Evolutionary conservation across 2,888 invertebrate genomes (phyloP).

Genomic region (Hypercompe scribonia): DNA sequence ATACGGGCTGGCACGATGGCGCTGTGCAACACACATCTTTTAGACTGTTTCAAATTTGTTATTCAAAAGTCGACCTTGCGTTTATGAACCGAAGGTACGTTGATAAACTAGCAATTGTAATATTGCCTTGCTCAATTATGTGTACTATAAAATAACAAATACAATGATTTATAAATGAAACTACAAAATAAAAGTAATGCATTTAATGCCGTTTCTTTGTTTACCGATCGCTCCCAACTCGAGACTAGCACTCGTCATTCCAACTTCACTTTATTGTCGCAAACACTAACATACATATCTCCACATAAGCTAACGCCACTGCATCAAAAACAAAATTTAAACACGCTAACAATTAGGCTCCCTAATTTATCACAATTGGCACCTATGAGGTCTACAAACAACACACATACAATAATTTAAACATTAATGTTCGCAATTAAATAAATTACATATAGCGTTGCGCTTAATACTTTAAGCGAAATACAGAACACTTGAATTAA

Average conservation of each 20-base stretch:
- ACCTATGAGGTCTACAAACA: slow-evolving; percentile 80
- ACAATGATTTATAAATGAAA: not conserved
- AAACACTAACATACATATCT: slow-evolving; percentile 38
- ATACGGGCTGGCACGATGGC: not conserved
- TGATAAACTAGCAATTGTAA: not conserved
- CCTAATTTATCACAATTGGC: slow-evolving; percentile 86
- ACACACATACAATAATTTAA: slow-evolving; percentile 73
- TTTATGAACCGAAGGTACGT: not conserved
- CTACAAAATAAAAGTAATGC: slow-evolving; percentile 72
- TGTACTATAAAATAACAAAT: not conserved
- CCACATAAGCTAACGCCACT: slow-evolving; percentile 62
- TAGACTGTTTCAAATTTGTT: not conserved
- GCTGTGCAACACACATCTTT: not conserved
- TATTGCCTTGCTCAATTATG: not conserved
- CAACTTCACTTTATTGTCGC: slow-evolving; percentile 62
- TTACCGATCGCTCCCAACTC: slow-evolving; percentile 64
- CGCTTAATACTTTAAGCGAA: slow-evolving; percentile 57
- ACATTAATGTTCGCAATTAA: slow-evolving; percentile 74
- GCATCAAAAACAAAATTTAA: slow-evolving; percentile 65
- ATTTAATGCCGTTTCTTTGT: slow-evolving; percentile 84
- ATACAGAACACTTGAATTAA: slow-evolving; percentile 52
- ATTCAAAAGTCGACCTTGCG: not conserved
- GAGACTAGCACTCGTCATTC: slow-evolving; percentile 65
- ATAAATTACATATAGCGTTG: slow-evolving; percentile 76
- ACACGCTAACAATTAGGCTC: slow-evolving; percentile 76